Percentiles rank a stretch among this genome's conserved stretches.
Evolutionary conservation across 2,888 invertebrate species (phyloP).

Genomic region (Xanthorhoe spadicearia): DNA sequence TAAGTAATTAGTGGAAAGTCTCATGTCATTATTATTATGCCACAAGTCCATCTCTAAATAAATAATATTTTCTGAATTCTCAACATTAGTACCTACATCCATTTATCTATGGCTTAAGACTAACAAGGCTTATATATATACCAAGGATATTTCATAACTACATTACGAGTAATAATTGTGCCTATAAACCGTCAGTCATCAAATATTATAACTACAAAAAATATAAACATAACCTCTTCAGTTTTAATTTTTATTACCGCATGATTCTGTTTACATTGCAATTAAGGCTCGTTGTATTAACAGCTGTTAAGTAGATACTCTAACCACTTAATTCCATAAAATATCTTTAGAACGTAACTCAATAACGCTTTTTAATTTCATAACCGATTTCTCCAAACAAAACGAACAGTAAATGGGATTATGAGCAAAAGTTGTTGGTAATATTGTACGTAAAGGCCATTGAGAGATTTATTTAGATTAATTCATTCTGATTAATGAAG

Average conservation of each 20-base stretch:
- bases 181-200: neutral
- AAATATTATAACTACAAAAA: neutral
- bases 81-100: too few species aligned
- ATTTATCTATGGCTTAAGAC: neutral
- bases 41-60: too few species aligned
- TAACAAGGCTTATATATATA: neutral
- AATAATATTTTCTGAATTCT: neutral
- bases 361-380: slow-evolving; percentile 32
- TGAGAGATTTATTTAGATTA: slow-evolving; percentile 66
- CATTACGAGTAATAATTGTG: neutral
- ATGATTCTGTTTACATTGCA: slow-evolving; percentile 20
- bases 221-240: slow-evolving; percentile 4
- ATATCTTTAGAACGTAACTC: slow-evolving; percentile 22
- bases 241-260: slow-evolving; percentile 7
- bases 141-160: neutral
- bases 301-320: slow-evolving; percentile 17
- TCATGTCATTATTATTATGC: too few species aligned
- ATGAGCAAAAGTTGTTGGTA: slow-evolving; percentile 37
- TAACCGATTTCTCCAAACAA: slow-evolving; percentile 42
- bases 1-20: too few species aligned
- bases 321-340: slow-evolving; percentile 26
- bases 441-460: slow-evolving; percentile 41
- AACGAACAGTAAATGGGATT: slow-evolving; percentile 43
- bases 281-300: slow-evolving; percentile 24
- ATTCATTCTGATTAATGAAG: slow-evolving; percentile 73